Evolutionary conservation across 2,888 invertebrate genomes (phyloP), one percentile per base, ranked within the genome.

Genomic region (Platycnemis pennipes): DNA sequence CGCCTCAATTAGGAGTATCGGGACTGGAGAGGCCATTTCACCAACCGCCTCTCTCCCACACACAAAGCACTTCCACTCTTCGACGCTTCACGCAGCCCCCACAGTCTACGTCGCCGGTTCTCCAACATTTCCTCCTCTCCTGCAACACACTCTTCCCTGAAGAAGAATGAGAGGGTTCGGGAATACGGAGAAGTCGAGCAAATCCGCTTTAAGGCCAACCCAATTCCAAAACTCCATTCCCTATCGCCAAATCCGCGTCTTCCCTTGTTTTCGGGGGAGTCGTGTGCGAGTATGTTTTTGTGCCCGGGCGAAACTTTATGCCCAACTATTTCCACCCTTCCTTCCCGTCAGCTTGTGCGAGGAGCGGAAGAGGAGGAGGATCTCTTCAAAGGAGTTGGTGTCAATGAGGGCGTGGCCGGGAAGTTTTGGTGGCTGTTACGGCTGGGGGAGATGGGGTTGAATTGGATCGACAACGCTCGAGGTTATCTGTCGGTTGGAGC

Each of bases 141-240:
- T 49, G 63, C 26, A 16, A 63, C 26, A 16, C 16, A 63, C 63
- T 22, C 19, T 63, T 26, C 26, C 63, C 26, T 16, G 31, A 16
- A 13, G 77, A 77, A 37, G 77, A 77, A 31, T 31, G 69, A 69
- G 37, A 37, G 37, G 77, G n/a, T 16, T 77, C 37, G 8, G 26
- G 77, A 13, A 37, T 37, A 77, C 31, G 13, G 37, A 37, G 37
- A 37, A 77, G 1, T 37, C 13, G 37, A 77, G 77, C 77, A 77
- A 77, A 77, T 77, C 77, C 77, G 37, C 77, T 77, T 77, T 77
- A 37, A 77, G 77, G 37, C 37, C 31, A 77, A 77, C 37, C 77
- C 77, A 77, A 31, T 77, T 37, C 37, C 77, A 77, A 77, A 37
- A 77, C 77, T 37, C 77, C 13, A 22, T 77, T 37, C 77, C 77